Evolutionary conservation across 2,888 invertebrate genomes (phyloP).

Genomic region (Clanis bilineata): DNA sequence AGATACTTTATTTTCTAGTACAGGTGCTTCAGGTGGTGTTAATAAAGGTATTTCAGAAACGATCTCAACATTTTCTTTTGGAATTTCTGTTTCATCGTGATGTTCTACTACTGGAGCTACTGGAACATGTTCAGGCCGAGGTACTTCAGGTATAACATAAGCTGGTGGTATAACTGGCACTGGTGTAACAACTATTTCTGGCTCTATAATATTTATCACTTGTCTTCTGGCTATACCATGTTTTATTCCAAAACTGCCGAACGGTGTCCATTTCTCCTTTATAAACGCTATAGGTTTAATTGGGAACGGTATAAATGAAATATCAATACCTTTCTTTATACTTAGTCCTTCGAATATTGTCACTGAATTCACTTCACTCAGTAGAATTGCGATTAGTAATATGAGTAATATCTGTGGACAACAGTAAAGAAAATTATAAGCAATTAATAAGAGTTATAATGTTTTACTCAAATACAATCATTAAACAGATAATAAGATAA

Average conservation of each 20-base stretch:
- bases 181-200: constrained; percentile 9
- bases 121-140: constrained; percentile 8
- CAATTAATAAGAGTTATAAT: neutral
- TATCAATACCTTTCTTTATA: constrained; percentile 45
- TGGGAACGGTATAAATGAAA: constrained; percentile 46
- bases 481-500: no score
- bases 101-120: constrained; percentile 20
- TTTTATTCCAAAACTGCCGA: constrained; percentile 45
- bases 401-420: constrained; percentile 19
- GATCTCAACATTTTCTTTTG: neutral
- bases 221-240: constrained; percentile 17
- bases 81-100: constrained; percentile 19
- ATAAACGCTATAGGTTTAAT: constrained; percentile 48
- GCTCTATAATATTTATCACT: constrained; percentile 16
- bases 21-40: constrained; percentile 18
- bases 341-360: constrained; percentile 39
- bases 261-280: constrained; percentile 53
- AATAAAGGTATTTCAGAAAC: constrained; percentile 13
- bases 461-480: no score
- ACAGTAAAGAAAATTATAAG: neutral
- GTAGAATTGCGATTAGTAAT: constrained; percentile 22
- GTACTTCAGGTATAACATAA: constrained; percentile 11
- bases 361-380: constrained; percentile 23
- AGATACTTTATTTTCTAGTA: constrained; percentile 20
- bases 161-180: constrained; percentile 10